Evolutionary conservation across 2,113 vertebrate genomes (phyloP).

Genomic region (Eulemur macaco): DNA sequence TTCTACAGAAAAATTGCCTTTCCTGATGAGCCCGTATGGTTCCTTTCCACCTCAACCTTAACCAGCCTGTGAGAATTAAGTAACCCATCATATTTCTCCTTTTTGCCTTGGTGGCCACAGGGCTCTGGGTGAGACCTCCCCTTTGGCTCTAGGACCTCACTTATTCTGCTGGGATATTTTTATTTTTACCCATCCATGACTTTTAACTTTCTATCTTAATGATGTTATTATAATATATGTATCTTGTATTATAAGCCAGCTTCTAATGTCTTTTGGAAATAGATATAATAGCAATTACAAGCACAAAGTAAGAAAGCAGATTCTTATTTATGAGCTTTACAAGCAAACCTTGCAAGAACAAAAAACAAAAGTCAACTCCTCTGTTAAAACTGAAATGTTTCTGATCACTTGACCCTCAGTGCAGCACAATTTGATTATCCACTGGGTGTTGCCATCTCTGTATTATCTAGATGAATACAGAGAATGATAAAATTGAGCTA

Average conservation of each 20-base stretch:
- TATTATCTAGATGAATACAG: neutral
- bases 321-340: neutral
- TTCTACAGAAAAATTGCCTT: neutral
- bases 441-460: neutral
- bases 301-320: neutral
- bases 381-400: slow-evolving; percentile 1
- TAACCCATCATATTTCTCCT: neutral
- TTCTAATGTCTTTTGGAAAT: neutral
- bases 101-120: neutral
- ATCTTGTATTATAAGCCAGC: neutral
- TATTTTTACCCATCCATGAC: neutral
- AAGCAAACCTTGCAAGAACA: neutral
- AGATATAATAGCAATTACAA: slow-evolving; percentile 19
- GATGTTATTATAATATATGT: neutral
- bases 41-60: neutral
- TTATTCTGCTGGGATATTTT: neutral
- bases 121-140: neutral
- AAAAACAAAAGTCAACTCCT: neutral
- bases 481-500: neutral
- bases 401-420: neutral
- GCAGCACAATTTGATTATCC: neutral
- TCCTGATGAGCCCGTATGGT: neutral
- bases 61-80: neutral
- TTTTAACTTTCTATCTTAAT: slow-evolving; percentile 42
- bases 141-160: neutral